Evolutionary conservation across 2,888 invertebrate genomes (phyloP), one percentile per base, ranked within the genome.

Genomic region (Charanyca ferruginea): DNA sequence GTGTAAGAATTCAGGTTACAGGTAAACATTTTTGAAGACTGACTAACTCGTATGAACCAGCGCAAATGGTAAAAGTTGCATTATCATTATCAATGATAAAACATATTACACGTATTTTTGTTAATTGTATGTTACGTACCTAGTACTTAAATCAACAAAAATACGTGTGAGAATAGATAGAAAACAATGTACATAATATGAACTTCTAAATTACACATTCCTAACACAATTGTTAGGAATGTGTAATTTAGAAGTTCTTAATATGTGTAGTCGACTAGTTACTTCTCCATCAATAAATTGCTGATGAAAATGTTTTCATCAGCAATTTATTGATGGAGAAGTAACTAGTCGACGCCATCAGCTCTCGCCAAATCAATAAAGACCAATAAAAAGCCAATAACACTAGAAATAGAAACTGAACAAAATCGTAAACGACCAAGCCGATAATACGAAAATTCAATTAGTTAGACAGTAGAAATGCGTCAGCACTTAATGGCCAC

Each of bases 381-480:
- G 0, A 16, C 18, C 35, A 45, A 52, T 48, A 63, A 52, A 75
- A 13, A 35, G 42, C 23, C 35, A 38, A 58, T 62, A 62, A 47
- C 25, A 52, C 22, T 52, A 57, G 8, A 45, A 57, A 66, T 20
- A n/a, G 20, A 61, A 51, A 52, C 23, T 45, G 18, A 72, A 61
- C 8, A 8, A 47, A 54, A 66, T 59, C 52, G 61, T 78, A 59
- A 71, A 74, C 54, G 51, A 42, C 16, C 35, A 20, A 65, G 48
- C 18, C 52, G 44, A 44, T 74, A 65, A 65, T 74, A 60, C 59
- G 59, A 72, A 52, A 77, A 74, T 66, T 79, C 75, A 74, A 77
- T 77, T 77, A 76, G 74, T 67, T 41, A 59, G 63, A 67, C 55
- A 18, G 55, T 57, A 49, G 49, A 62, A 66, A 62, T 47, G 55